Conservation (phyloP, 2,888 invertebrate species). For the Ommatoiulus sabulosus region DNA sequence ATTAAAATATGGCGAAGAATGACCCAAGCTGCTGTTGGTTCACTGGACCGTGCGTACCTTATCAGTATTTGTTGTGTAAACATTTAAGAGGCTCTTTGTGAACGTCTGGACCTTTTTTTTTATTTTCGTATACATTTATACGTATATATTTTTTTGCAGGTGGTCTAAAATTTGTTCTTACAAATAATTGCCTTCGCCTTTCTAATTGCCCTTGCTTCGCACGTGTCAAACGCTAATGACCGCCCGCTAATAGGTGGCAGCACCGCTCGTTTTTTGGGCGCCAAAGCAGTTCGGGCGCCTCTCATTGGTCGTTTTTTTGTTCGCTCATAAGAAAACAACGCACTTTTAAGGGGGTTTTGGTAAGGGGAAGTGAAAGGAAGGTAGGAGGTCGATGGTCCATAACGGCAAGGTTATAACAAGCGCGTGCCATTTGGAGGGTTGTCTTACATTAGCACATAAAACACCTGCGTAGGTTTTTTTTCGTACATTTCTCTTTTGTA, state of each 20-base stretch:
- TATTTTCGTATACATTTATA: too few relatives aligned
- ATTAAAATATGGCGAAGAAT: constrained; percentile 31
- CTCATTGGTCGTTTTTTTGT: background rate
- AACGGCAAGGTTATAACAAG: background rate
- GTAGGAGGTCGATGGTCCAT: constrained; percentile 39
- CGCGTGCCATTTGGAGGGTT: constrained; percentile 13
- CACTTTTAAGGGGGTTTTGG: constrained; percentile 2
- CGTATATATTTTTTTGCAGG: constrained; percentile 5
- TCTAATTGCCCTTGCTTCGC: background rate
- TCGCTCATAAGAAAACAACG: background rate
- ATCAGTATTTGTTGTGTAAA: constrained; percentile 37
- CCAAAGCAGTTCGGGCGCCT: background rate
- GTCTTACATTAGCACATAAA: constrained; percentile 20
- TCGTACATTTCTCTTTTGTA: background rate
- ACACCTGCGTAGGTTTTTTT: constrained; percentile 2
- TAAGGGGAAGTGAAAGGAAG: constrained; percentile 35
- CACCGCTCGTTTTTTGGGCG: background rate
- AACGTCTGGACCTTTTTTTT: constrained; percentile 13
- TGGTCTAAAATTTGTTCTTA: constrained; percentile 44
- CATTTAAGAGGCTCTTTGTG: constrained; percentile 43
- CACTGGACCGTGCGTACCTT: constrained; percentile 38
- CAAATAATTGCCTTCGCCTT: constrained; percentile 18
- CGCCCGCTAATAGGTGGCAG: background rate
- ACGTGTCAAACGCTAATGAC: constrained; percentile 18
- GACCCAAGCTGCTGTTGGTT: constrained; percentile 45